Evolutionary conservation across 1,140 invertebrate species (phyloP).

Genomic region (Cecropterus lyciades): DNA sequence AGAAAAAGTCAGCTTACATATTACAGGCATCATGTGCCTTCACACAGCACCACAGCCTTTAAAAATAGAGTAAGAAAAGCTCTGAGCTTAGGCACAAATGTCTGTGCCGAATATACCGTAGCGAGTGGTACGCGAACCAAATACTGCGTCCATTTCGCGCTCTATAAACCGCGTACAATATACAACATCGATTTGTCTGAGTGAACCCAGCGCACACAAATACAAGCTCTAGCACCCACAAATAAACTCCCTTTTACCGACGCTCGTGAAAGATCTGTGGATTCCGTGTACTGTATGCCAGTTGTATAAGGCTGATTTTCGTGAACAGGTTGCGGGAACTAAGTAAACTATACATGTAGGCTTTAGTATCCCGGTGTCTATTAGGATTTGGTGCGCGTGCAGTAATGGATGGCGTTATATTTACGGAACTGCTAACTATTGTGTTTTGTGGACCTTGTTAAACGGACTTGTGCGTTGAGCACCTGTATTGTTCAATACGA

Average conservation of each 20-base stretch:
- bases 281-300: conserved; percentile 16
- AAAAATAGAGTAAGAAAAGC: conserved; percentile 23
- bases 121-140: conserved; percentile 22
- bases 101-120: conserved; percentile 19
- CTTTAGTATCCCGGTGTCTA: conserved; percentile 32
- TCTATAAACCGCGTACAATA: conserved; percentile 36
- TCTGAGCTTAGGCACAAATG: conserved; percentile 11
- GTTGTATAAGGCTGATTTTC: conserved; percentile 15
- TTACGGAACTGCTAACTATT: conserved; percentile 35
- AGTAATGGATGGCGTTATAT: conserved; percentile 33
- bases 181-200: conserved; percentile 36
- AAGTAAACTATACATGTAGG: conserved; percentile 37
- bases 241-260: conserved; percentile 10
- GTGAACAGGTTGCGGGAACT: conserved; percentile 12
- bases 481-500: not conserved
- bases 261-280: conserved; percentile 16
- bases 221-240: conserved; percentile 18
- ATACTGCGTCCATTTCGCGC: conserved; percentile 27
- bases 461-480: conserved; percentile 17
- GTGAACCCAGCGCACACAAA: conserved; percentile 2
- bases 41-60: too few relatives aligned
- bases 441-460: conserved; percentile 28
- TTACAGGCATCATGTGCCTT: not conserved
- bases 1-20: not conserved
- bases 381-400: conserved; percentile 36